Evolutionary conservation across 2,797 vertebrate species (phyloP), one percentile per base, ranked within the genome.

Genomic region (Novumbra hubbsi): DNA sequence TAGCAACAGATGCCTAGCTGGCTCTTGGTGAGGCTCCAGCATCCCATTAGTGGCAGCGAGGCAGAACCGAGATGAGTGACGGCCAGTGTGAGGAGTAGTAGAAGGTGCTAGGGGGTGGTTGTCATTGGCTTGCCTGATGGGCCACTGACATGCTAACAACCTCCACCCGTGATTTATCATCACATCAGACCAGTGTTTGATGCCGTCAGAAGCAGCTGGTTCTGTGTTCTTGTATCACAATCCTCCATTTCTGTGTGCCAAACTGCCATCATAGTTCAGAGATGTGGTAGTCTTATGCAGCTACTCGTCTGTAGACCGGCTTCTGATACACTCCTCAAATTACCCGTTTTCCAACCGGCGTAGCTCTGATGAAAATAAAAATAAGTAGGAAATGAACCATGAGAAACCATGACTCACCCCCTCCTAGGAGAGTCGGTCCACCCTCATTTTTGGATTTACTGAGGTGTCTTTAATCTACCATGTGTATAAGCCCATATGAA

Each of bases 1-100:
- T 81, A 83, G 72, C 85, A 73, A 74, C 90, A 80, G 88, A 92
- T 85, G 86, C 86, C 86, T 78, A 52, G 55, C 90, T 84, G 88
- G 89, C 85, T 90, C 76, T 82, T 92, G 89, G 92, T 91, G 79
- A 70, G 90, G 87, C 87, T 91, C 90, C 90, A 92, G 89, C 87
- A 83, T 91, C 83, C 84, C 70, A 89, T 92, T 90, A 79, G 78
- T 88, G 76, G 90, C 91, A 86, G 87, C 87, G 90, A 91, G 83
- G 91, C 83, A 84, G 90, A 94, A 94, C 91, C 75, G 90, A 82
- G 93, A 91, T 91, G 93, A 95, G 88, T 94, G 93, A 94, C 90
- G 83, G 87, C 73, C 68, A 71, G 70, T 63, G 76, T 45, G 41
- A 11, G 41, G 9, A 83, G 82, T 83, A 80, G 75, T 75, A 75